Percentiles rank a stretch among this genome's conserved stretches.
Evolutionary conservation across 2,888 invertebrate genomes (phyloP).

Genomic region (Disparrhopalites patrizii): DNA sequence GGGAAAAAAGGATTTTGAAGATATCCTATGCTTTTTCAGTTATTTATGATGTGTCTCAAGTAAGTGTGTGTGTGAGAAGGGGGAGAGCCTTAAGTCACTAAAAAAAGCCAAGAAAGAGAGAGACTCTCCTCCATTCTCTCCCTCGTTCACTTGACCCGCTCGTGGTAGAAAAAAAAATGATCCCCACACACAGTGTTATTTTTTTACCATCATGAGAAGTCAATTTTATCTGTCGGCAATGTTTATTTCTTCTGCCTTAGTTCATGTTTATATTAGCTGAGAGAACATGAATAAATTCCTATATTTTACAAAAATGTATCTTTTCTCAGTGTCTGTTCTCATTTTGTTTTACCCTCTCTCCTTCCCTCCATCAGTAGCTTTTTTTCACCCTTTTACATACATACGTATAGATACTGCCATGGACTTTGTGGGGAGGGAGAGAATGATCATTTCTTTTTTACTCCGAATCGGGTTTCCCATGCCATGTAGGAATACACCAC

Average conservation of each 20-base stretch:
- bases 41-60: not conserved
- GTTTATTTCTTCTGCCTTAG: slow-evolving; percentile 29
- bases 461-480: slow-evolving; percentile 23
- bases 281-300: slow-evolving; percentile 26
- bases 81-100: not conserved
- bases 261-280: slow-evolving; percentile 26
- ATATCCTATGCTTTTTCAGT: not conserved
- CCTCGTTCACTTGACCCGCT: slow-evolving; percentile 14
- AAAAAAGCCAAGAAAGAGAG: no score
- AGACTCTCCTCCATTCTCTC: slow-evolving; percentile 1
- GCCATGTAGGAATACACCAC: no score
- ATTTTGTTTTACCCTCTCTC: not conserved
- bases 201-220: slow-evolving; percentile 23
- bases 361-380: not conserved
- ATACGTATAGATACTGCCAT: not conserved
- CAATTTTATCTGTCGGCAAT: slow-evolving; percentile 29
- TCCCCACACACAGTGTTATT: slow-evolving; percentile 21
- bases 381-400: not conserved
- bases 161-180: slow-evolving; percentile 11
- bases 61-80: not conserved
- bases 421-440: no score
- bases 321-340: slow-evolving; percentile 14
- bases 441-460: no score
- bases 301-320: slow-evolving; percentile 25
- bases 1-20: not conserved